phyloP scores from a whole-genome alignment of 2,113 vertebrate species.

The Hiodon alosoides region DNA sequence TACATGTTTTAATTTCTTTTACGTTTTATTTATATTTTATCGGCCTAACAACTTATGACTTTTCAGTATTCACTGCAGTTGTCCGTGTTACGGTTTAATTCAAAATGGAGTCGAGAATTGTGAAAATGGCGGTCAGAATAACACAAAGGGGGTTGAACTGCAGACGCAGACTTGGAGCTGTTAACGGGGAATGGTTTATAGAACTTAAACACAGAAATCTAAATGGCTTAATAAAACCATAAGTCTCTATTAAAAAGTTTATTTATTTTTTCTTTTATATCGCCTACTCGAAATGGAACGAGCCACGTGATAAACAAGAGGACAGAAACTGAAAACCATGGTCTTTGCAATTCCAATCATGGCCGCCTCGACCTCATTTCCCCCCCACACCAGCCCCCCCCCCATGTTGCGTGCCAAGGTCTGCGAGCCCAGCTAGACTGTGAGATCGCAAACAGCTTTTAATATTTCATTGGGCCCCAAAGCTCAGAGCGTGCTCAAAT shows the following conservation, averaged over 20 bases:
- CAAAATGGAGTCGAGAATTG: conserved; percentile 24
- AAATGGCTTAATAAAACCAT: background rate
- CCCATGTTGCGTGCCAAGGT: conserved; percentile 57
- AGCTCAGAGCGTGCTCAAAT: conserved; percentile 68
- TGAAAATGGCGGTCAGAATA: conserved; percentile 20
- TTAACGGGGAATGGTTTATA: background rate
- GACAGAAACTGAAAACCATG: conserved; percentile 25
- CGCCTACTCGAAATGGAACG: background rate
- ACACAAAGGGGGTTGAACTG: background rate
- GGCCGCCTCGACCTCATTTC: conserved; percentile 47
- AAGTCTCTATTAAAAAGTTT: background rate
- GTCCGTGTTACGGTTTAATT: conserved; percentile 11
- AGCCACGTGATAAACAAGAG: conserved; percentile 13
- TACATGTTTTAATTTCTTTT: background rate
- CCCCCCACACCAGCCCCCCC: too few relatives aligned
- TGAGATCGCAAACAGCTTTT: conserved; percentile 73
- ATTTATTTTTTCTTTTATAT: background rate
- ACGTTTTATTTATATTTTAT: background rate
- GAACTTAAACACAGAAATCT: background rate
- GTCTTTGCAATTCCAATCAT: conserved; percentile 39
- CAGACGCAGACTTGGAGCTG: background rate
- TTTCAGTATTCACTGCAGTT: background rate
- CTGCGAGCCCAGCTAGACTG: conserved; percentile 59
- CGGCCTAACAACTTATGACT: background rate
- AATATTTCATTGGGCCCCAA: conserved; percentile 79